Evolutionary conservation across 1,140 invertebrate species (phyloP), one percentile per base, ranked within the genome.

Genomic region (Euschistus heros): DNA sequence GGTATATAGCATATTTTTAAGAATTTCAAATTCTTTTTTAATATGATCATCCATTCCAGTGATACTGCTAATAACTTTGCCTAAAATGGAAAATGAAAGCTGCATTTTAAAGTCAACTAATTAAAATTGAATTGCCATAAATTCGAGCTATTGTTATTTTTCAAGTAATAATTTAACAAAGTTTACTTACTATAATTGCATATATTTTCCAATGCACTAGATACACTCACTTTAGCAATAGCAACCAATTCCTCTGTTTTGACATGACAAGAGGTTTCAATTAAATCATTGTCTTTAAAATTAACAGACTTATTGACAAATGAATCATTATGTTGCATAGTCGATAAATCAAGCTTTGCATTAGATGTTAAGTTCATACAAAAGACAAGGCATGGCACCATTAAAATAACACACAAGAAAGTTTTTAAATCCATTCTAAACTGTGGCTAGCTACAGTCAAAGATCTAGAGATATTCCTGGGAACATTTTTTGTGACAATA

Each of bases 181-280:
- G 3, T 10, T 37, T 37, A 57, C 62, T 67, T 37, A 67, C 66
- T 47, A 18, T 62, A 64, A 30, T 55, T 33, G 33, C 62, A 67
- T 15, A 67, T 22, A 50, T 60, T 54, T 24, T 62, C 44, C 17
- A 67, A 61, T 17, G 65, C 65, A 26, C 47, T 47, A 15, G 65
- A 63, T n/a, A 66, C 61, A 15, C 54, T 66, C 24, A 57, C 65
- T 24, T 60, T 66, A 15, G 65, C 65, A 14, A 57, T 66, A 13
- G 65, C 61, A 20, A 62, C 46, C 54, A 67, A 50, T 24, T 64
- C 27, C 47, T 67, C 63, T 2, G 66, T 59, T 6, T 46, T 64
- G 18, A 67, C 47, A 47, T 64, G 63, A 46, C 62, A 63, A 22
- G 52, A 64, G 4, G 62, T 64, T 26, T 67, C 62, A 17, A 67